Base-by-base conservation (phyloP, 2,888 invertebrate species). In the Napeogenes inachia region DNA sequence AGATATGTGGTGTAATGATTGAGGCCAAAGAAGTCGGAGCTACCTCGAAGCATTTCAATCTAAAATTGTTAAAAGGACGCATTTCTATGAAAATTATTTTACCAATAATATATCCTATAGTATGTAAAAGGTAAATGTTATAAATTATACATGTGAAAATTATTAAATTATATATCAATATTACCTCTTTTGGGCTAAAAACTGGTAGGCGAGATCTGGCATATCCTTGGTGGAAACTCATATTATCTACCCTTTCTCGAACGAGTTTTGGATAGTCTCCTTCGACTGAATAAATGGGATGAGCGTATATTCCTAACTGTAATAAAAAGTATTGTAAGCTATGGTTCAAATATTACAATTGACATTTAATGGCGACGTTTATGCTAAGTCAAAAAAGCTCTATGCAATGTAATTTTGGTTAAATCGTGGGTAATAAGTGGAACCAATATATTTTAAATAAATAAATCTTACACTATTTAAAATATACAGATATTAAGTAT, bases 1-100 rank as follows among this genome's bases (percentile, higher is more conserved):
- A 87, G 57, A 60, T 71, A 82, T 0, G 89, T 82, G 0, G 92
- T 91, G 73, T 93, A 94, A 70, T 92, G 91, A 70, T 93, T 93
- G 30, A 93, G 71, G 0, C 92, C 93, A 56, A 93, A 87, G 75
- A 93, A 93, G 71, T 93, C 93, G 2, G 91, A 84, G 57, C 91
- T 86, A 5, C 88, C 89, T 56, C 74, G 77, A 13, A 89, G 45
- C 66, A 75, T 71, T 38, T 73, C 73, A 68, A 73, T 84, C 93
- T 89, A 70, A 59, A 75, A 58, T 42, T 12, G 12, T 42, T 42
- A 42, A 42, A 42, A 42, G 10, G 10, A 42, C 10, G 10, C 10
- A 42, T 10, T 42, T 8, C 2, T 2, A 2, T 42, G 21, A 21
- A 21, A 21, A 21, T 21, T 21, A 21, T 21, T 0, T 21, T 21